Conservation (phyloP, 2,888 invertebrate species). For the Harpalus rufipes region DNA sequence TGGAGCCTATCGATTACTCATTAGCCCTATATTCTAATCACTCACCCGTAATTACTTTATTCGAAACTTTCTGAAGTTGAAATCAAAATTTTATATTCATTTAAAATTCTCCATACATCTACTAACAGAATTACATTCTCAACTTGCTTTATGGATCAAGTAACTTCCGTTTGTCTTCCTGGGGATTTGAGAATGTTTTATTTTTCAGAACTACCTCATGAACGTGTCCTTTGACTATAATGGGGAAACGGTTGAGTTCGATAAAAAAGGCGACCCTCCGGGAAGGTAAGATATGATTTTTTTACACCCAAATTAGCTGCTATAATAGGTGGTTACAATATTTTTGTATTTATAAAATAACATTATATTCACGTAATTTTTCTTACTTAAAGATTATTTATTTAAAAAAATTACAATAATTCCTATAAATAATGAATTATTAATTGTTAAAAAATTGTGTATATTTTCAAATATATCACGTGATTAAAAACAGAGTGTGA, state of each 20-base stretch:
- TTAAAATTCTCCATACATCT: background rate
- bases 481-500: too few relatives aligned
- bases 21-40: background rate
- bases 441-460: too few relatives aligned
- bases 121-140: background rate
- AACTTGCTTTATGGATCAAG: background rate
- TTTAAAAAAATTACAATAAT: too few relatives aligned
- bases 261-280: conserved; percentile 87
- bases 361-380: too few relatives aligned
- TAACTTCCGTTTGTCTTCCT: background rate
- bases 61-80: background rate
- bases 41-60: background rate
- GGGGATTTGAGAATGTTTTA: conserved; percentile 56
- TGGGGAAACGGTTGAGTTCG: conserved; percentile 84
- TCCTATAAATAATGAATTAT: too few relatives aligned
- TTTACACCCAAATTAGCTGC: background rate
- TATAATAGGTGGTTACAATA: background rate
- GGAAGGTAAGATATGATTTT: conserved; percentile 80
- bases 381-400: too few relatives aligned
- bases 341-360: too few relatives aligned
- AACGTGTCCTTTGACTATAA: conserved; percentile 85
- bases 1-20: background rate
- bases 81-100: background rate
- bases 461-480: too few relatives aligned
- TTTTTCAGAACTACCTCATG: conserved; percentile 82